Conservation (phyloP, 2,113 vertebrate species). For the Mesoclemmys tuberculata region DNA sequence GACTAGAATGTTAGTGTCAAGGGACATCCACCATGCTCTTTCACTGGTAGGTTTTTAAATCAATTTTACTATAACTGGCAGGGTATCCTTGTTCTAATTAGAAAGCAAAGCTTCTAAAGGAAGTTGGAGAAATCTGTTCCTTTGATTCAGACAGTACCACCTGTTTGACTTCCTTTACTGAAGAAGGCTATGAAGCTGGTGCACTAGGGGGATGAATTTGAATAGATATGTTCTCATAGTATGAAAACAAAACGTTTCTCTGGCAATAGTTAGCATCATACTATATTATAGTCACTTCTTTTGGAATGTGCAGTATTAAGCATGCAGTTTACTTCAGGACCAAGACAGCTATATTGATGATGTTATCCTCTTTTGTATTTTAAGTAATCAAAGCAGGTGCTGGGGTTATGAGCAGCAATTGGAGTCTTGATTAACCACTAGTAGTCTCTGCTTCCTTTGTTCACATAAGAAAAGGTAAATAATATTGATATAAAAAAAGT, state of each 20-base stretch:
- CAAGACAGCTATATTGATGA: neutral
- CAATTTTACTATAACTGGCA: neutral
- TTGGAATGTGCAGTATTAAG: neutral
- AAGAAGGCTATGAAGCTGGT: neutral
- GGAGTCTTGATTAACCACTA: neutral
- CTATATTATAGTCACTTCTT: neutral
- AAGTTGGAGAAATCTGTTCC: neutral
- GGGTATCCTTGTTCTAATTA: neutral
- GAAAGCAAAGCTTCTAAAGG: neutral
- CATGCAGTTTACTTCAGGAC: neutral
- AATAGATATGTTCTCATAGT: neutral
- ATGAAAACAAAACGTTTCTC: slow-evolving; percentile 22
- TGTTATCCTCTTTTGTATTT: neutral
- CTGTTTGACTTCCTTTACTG: neutral
- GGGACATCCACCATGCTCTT: neutral
- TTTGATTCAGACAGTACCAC: neutral
- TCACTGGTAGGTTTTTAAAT: neutral
- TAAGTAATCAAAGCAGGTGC: neutral
- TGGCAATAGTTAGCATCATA: neutral
- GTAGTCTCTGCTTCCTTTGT: neutral
- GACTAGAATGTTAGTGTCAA: neutral
- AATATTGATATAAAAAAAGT: neutral
- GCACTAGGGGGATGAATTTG: neutral
- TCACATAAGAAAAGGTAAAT: neutral
- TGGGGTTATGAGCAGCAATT: slow-evolving; percentile 3